Evolutionary conservation across 2,113 vertebrate genomes (phyloP).

Genomic region (Colaptes auratus): DNA sequence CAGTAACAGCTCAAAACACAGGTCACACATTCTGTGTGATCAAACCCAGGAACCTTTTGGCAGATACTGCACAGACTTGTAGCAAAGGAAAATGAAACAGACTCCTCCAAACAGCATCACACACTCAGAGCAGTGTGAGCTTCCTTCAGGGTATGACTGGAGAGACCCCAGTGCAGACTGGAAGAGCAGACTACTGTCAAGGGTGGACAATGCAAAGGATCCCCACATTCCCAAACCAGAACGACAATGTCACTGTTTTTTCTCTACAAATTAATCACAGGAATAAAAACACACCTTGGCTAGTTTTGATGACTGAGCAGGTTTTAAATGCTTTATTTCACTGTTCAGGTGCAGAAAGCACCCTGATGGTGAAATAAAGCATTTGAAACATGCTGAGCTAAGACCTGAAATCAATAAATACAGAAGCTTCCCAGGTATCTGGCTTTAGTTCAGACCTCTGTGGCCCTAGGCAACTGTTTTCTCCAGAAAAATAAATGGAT

Average conservation of each 20-base stretch:
- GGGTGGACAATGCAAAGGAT: neutral
- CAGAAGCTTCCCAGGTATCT: neutral
- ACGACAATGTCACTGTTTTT: neutral
- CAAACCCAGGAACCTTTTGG: neutral
- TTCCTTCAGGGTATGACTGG: neutral
- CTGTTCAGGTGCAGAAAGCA: neutral
- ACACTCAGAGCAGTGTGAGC: neutral
- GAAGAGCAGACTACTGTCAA: rapidly evolving
- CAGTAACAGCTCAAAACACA: neutral
- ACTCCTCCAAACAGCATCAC: neutral
- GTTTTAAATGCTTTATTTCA: neutral
- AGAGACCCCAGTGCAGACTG: neutral
- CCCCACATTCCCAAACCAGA: neutral
- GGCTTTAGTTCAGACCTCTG: neutral
- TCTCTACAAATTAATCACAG: neutral
- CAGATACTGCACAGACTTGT: neutral
- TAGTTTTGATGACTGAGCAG: too few relatives aligned
- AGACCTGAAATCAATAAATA: neutral
- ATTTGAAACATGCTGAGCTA: neutral
- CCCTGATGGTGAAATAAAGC: too few relatives aligned
- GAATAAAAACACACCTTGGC: neutral
- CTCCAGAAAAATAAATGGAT: neutral
- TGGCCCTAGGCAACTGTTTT: neutral
- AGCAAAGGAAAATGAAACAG: neutral
- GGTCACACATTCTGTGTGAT: neutral